Evolutionary conservation across 2,797 vertebrate genomes (phyloP).

Genomic region (Acropternis orthonyx): DNA sequence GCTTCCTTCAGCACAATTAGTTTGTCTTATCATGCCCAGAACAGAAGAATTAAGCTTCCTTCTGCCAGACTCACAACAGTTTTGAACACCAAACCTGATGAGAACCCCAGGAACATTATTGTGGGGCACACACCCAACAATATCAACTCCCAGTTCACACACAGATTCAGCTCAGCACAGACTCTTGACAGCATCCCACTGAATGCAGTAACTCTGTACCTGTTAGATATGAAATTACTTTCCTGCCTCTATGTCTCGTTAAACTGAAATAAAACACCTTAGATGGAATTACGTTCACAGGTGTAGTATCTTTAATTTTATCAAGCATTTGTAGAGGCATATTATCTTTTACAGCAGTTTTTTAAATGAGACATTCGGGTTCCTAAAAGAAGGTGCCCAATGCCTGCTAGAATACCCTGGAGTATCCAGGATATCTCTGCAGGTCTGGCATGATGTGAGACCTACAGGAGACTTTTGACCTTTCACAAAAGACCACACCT

Average conservation of each 20-base stretch:
- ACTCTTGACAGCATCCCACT: not conserved
- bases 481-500: not conserved
- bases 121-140: not conserved
- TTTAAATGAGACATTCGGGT: not conserved
- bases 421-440: not conserved
- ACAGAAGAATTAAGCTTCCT: not conserved
- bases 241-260: not conserved
- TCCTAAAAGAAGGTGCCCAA: not conserved
- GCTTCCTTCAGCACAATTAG: not conserved
- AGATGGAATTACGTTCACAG: not conserved
- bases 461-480: not conserved
- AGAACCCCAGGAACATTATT: not conserved
- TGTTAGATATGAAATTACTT: not conserved
- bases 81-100: not conserved
- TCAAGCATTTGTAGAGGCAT: not conserved
- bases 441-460: not conserved
- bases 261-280: conserved; percentile 23
- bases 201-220: not conserved
- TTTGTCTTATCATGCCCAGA: not conserved
- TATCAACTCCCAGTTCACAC: not conserved
- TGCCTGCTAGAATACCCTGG: not conserved
- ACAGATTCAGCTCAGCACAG: not conserved
- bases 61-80: not conserved
- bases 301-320: not conserved
- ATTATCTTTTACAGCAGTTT: not conserved